Percentiles rank a stretch among this genome's conserved stretches.
Evolutionary conservation across 2,888 invertebrate species (phyloP).

Genomic region (Aleiodes alternator): DNA sequence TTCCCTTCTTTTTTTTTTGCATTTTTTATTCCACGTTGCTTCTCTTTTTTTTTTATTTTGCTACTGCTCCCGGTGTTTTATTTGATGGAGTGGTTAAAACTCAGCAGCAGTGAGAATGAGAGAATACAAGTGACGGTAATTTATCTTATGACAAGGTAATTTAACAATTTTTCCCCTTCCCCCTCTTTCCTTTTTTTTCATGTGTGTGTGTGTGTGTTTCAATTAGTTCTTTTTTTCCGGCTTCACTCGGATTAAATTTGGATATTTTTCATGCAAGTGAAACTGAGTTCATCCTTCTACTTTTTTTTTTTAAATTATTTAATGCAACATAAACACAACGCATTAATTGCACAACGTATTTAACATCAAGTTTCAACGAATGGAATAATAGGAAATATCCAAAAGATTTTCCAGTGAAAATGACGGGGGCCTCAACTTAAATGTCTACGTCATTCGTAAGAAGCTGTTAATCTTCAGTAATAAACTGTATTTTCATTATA

Average conservation of each 20-base stretch:
- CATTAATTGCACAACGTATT: not conserved
- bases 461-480: constrained; percentile 76
- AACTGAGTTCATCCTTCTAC: no score
- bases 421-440: constrained; percentile 61
- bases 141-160: constrained; percentile 32
- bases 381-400: not conserved
- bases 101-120: constrained; percentile 27
- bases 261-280: no score
- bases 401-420: constrained; percentile 6
- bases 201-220: not conserved
- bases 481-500: constrained; percentile 76
- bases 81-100: constrained; percentile 37
- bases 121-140: constrained; percentile 34
- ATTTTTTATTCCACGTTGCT: constrained; percentile 10
- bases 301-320: no score
- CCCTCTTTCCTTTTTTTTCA: not conserved
- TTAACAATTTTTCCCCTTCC: constrained; percentile 14
- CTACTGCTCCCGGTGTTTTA: constrained; percentile 19
- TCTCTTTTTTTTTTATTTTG: constrained; percentile 7
- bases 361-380: no score
- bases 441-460: constrained; percentile 68
- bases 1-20: constrained; percentile 27
- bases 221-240: constrained; percentile 12
- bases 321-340: not conserved
- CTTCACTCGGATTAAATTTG: no score